Evolutionary conservation across 2,888 invertebrate genomes (phyloP).

Genomic region (Iselma pallidipennis): DNA sequence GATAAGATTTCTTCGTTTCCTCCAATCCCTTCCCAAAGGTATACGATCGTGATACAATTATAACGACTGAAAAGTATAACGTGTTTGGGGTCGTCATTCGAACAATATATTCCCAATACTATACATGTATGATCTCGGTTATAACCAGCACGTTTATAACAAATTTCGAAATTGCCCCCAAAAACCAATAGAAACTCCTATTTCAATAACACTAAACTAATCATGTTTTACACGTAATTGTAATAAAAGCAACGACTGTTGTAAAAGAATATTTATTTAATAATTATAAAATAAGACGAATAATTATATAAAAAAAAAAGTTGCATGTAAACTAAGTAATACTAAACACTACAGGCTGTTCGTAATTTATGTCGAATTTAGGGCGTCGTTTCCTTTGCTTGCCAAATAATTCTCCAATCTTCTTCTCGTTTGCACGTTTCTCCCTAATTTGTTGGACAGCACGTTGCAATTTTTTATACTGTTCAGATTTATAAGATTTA

Average conservation of each 20-base stretch:
- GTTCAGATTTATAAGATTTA: conserved; percentile 26
- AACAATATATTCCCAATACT: neutral
- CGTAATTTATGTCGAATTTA: conserved; percentile 40
- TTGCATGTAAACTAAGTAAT: conserved; percentile 31
- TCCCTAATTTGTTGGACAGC: conserved; percentile 39
- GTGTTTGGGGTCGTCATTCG: conserved; percentile 24
- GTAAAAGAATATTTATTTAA: neutral
- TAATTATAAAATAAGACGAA: conserved; percentile 15
- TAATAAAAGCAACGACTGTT: no score
- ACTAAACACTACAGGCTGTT: conserved; percentile 46
- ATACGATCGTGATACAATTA: conserved; percentile 42
- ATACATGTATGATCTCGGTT: no score
- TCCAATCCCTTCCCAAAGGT: conserved; percentile 30
- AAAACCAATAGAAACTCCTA: no score
- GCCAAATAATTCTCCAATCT: conserved; percentile 42
- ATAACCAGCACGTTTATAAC: neutral
- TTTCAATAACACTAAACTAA: no score
- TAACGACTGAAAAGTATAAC: conserved; percentile 38
- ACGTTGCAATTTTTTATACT: conserved; percentile 44
- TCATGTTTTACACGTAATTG: no score
- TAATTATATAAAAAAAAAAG: conserved; percentile 5
- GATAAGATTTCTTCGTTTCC: conserved; percentile 29
- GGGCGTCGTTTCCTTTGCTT: conserved; percentile 24
- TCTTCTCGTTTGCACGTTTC: conserved; percentile 43
- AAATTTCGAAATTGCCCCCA: no score